Percentiles rank a stretch among this genome's conserved stretches.
Conservation (phyloP, 2,888 invertebrate genomes). For the Apodemia hepburni region DNA sequence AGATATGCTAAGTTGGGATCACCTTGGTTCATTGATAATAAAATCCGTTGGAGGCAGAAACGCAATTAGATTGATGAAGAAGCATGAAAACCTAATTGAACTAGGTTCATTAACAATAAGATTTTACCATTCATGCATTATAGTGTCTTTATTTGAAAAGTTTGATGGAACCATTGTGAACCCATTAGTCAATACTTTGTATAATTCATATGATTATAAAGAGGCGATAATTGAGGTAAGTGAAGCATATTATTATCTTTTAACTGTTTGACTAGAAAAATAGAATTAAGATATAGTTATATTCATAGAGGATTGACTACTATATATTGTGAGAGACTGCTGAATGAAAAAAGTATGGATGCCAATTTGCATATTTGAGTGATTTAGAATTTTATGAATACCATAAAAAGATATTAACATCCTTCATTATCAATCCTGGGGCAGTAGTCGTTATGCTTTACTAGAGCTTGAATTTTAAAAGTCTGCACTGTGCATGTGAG, state of each 20-base stretch:
- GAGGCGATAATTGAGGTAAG: constrained; percentile 62
- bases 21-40: constrained; percentile 79
- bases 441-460: no score
- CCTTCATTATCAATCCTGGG: no score
- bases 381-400: no score
- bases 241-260: constrained; percentile 10
- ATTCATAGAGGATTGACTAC: no score
- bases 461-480: no score
- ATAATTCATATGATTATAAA: constrained; percentile 56
- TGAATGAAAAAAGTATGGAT: no score
- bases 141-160: constrained; percentile 66
- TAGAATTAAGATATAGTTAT: no score
- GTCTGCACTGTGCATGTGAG: no score
- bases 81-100: constrained; percentile 76
- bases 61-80: constrained; percentile 77
- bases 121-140: constrained; percentile 80
- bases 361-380: no score
- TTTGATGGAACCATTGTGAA: constrained; percentile 52
- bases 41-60: constrained; percentile 80
- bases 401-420: no score
- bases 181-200: constrained; percentile 61
- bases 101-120: constrained; percentile 79
- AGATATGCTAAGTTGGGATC: constrained; percentile 80
- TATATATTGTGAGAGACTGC: no score
- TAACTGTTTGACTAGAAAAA: not conserved